Evolutionary conservation across 2,113 vertebrate genomes (phyloP), one percentile per base, ranked within the genome.

Genomic region (Sapayoa aenigma): DNA sequence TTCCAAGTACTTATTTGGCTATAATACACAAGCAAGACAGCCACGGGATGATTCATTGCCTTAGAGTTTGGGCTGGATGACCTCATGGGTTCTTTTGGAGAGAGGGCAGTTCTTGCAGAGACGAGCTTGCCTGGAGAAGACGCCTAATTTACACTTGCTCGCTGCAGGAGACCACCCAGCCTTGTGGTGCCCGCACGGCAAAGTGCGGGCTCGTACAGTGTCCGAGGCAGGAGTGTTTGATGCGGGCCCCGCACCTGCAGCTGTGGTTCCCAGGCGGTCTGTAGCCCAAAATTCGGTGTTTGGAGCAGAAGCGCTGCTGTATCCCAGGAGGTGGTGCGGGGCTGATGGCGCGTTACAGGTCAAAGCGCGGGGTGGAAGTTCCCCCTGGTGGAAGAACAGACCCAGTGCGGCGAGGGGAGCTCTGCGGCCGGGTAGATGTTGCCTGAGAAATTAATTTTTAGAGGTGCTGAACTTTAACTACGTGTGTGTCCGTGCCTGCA

Each of bases 371-470:
- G 39, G 50, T 88, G 83, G 19, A 96, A 95, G 94, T 93, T 95
- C 93, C 95, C 92, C 65, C 93, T 95, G 80, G 83, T 92, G 94
- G 94, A 93, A 35, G 60, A 84, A 42, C 33, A 25, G 39, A 23
- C 41, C 79, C 65, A 72, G 76, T 94, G 46, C 95, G 81, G 72
- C 56, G 33, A 6, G 63, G 33, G 50, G 27, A 58, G 65, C 59
- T 1, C 12, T 0, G 23, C 4, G 1, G 28, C 5, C 2, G 1
- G 9, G 33, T 11, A 7, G n/a, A 0, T 14, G 17, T 8, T 56
- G 20, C n/a, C 18, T 18, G 10, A 25, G 44, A 31, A 81, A 41
- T 18, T 4, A 1, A 5, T 30, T 60, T 49, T 66, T 35, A 33
- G 23, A 49, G n/a, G 31, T 59, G 90, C 50, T 92, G 65, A 56